Percentiles rank a stretch among this genome's conserved stretches.
phyloP scores from a whole-genome alignment of 2,113 vertebrate species.

The Danionella cerebrum region DNA sequence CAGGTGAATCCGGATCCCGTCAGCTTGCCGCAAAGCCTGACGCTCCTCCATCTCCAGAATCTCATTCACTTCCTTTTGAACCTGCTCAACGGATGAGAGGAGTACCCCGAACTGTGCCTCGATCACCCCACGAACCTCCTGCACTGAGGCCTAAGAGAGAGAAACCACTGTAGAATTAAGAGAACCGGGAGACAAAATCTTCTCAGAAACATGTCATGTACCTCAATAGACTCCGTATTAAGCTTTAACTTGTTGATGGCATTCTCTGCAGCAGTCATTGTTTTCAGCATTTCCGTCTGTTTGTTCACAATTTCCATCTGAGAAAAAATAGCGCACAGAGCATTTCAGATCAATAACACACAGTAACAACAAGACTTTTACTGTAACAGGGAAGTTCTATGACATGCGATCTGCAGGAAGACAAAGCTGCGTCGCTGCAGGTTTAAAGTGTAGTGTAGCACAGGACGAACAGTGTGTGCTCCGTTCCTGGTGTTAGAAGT shows the following conservation, averaged over 20 bases:
- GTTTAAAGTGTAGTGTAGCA: no score
- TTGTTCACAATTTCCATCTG: slow-evolving; percentile 67
- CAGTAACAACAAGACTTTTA: no score
- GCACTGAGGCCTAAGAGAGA: slow-evolving; percentile 63
- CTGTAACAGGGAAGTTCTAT: no score
- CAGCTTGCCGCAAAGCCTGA: slow-evolving; percentile 62
- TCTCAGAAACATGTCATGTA: slow-evolving; percentile 43
- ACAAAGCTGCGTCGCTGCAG: no score
- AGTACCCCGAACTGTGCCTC: slow-evolving; percentile 68
- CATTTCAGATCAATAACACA: slow-evolving; percentile 5
- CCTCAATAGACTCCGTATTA: slow-evolving; percentile 69
- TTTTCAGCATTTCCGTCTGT: slow-evolving; percentile 59
- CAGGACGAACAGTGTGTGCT: no score
- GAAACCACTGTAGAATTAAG: neutral
- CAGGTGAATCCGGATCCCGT: slow-evolving; percentile 67
- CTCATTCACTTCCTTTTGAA: slow-evolving; percentile 60
- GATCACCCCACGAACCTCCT: slow-evolving; percentile 62
- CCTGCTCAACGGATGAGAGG: slow-evolving; percentile 58
- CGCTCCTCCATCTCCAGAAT: slow-evolving; percentile 70
- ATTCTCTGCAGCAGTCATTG: slow-evolving; percentile 65
- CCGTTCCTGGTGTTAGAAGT: no score
- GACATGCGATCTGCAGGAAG: no score
- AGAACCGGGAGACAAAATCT: neutral
- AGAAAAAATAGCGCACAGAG: neutral
- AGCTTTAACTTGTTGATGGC: slow-evolving; percentile 73